Conservation (phyloP, 2,113 vertebrate species). For the Oncorhynchus nerka region DNA sequence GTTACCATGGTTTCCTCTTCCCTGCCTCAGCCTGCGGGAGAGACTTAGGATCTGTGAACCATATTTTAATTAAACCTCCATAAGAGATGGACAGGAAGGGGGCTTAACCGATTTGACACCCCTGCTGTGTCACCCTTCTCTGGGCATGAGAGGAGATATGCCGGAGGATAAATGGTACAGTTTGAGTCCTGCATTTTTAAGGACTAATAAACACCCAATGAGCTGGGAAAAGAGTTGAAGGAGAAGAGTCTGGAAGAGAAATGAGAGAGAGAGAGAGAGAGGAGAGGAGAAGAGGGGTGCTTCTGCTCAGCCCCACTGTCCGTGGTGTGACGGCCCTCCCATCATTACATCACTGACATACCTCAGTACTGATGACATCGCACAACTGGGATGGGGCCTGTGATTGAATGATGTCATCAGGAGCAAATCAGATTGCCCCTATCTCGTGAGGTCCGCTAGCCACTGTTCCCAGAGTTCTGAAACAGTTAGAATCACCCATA, state of each 20-base stretch:
- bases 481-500: slow-evolving; percentile 24
- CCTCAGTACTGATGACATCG: slow-evolving; percentile 71
- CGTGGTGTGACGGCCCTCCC: slow-evolving; percentile 42
- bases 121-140: slow-evolving; percentile 33
- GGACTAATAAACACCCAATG: slow-evolving; percentile 40
- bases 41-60: slow-evolving; percentile 32
- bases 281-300: slow-evolving; percentile 1
- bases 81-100: slow-evolving; percentile 27
- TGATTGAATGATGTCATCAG: slow-evolving; percentile 67
- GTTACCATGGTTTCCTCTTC: slow-evolving; percentile 15
- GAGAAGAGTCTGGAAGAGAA: neutral
- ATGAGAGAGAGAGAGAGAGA: slow-evolving; percentile 12
- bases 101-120: slow-evolving; percentile 45
- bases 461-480: slow-evolving; percentile 16
- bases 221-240: slow-evolving; percentile 3
- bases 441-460: slow-evolving; percentile 27
- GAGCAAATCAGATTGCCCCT: slow-evolving; percentile 58
- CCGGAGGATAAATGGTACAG: slow-evolving; percentile 29
- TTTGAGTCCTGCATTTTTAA: neutral
- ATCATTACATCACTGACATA: slow-evolving; percentile 75
- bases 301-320: slow-evolving; percentile 31
- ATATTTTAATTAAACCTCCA: slow-evolving; percentile 58
- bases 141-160: slow-evolving; percentile 35
- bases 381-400: slow-evolving; percentile 14
- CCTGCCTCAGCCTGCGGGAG: slow-evolving; percentile 2